Conservation (phyloP, 2,797 vertebrate species). For the Danio aesculapii region DNA sequence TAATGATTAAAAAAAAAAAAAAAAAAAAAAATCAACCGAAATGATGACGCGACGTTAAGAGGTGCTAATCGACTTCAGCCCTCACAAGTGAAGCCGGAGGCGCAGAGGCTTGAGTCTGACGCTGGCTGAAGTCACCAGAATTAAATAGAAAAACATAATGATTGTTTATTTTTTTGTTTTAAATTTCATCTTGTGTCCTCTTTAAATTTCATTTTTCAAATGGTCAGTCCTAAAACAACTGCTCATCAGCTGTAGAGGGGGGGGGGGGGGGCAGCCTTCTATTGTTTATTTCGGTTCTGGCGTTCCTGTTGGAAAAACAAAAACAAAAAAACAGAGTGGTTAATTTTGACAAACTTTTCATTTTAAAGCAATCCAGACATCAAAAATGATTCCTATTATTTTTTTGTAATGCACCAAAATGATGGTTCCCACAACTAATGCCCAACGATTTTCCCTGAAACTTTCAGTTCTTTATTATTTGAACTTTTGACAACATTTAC, state of each 20-base stretch:
- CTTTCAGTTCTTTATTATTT: not conserved
- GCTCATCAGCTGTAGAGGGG: slow-evolving; percentile 69
- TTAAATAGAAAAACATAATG: slow-evolving; percentile 79
- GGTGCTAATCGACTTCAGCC: slow-evolving; percentile 75
- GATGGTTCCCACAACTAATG: not conserved
- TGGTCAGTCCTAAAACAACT: slow-evolving; percentile 77
- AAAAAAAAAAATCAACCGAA: slow-evolving; percentile 46
- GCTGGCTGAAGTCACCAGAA: slow-evolving; percentile 75
- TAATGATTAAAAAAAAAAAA: slow-evolving; percentile 15
- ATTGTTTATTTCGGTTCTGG: slow-evolving; percentile 92
- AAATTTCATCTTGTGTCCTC: slow-evolving; percentile 66
- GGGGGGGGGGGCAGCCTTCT: slow-evolving; percentile 76
- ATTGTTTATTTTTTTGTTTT: slow-evolving; percentile 73
- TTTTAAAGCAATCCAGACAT: slow-evolving; percentile 9
- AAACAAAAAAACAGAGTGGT: slow-evolving; percentile 31
- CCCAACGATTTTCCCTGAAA: not conserved
- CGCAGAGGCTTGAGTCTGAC: slow-evolving; percentile 73
- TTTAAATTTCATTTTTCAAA: slow-evolving; percentile 73
- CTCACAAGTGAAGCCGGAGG: slow-evolving; percentile 67
- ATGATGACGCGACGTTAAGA: slow-evolving; percentile 70
- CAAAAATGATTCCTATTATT: not conserved
- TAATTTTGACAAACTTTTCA: slow-evolving; percentile 19
- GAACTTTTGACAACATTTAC: not conserved
- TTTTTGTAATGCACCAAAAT: not conserved
- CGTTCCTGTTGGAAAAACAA: slow-evolving; percentile 81